Base-by-base conservation (phyloP, 1,140 invertebrate species). In the Lamellibrachia luymesi region DNA sequence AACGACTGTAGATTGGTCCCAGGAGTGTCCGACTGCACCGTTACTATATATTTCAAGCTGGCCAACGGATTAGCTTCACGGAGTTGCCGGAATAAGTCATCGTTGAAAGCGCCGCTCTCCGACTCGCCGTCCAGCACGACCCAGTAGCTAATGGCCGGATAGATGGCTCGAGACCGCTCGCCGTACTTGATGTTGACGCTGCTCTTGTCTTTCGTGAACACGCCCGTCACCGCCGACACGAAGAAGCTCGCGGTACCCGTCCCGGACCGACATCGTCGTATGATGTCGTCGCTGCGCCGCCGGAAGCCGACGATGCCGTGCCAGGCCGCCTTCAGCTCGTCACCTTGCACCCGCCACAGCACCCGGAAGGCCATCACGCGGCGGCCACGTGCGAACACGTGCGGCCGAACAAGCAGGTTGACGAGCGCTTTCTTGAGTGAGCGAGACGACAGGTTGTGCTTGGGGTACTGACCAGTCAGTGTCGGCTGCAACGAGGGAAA, bases 281-380 rank as follows among this genome's bases (percentile, higher is more conserved):
- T n/a, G 91, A 91, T 91, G 91, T 91, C 91, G 91, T 91, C 91
- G 91, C 91, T 50, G 91, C 51, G 49, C 25, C 51, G 91, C 49
- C 91, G 91, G 49, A 13, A 91, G 17, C 51, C 49, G 91, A 50
- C 49, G 91, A 91, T 91, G 91, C 5, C 49, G 25, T 5, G 49
- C 91, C 91, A 91, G 91, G 91, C 91, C 49, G 49, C 51, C 49
- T 91, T n/a, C 6, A 91, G 22, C 91, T 50, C 91, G 91, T 91
- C 49, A n/a, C 91, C 91, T 10, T n/a, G 49, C 91, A 50, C 51
- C 10, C 91, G 91, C 91, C 91, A 91, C 6, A 91, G 49, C 49
- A 91, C 91, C 10, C 91, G 91, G 91, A 91, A 91, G 49, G 91
- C 91, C 8, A 50, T 10, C 49, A 91, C 91, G 91, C 91, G 91